These are phyloP conservation scores for Hassar affinis DNA, from an alignment of 2,113 vertebrate species.

Conservation along the genomic window DNA sequence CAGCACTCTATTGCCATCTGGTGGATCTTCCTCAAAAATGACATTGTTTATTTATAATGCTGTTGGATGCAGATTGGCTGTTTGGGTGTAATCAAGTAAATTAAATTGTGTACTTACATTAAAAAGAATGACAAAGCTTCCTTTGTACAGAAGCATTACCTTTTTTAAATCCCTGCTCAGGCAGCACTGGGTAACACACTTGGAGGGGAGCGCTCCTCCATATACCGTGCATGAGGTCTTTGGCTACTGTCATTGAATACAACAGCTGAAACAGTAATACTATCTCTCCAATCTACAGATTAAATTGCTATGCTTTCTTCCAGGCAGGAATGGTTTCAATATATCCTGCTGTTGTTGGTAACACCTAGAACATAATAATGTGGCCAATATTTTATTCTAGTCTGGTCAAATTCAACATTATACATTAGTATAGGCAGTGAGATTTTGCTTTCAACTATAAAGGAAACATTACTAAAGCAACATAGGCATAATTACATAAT, in stretches of 20 bases:
- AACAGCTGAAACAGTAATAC: not conserved
- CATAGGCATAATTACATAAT: too few relatives aligned
- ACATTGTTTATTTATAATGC: not conserved
- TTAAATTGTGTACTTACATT: not conserved
- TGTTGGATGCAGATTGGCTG: not conserved
- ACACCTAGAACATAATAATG: not conserved
- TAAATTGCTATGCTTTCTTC: not conserved
- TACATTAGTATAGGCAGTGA: not conserved
- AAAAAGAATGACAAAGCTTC: not conserved
- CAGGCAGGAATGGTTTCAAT: not conserved
- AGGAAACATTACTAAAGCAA: not conserved
- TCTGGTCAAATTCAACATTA: not conserved
- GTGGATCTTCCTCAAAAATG: not conserved
- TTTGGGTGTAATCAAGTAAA: not conserved
- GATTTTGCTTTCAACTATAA: not conserved
- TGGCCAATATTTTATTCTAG: not conserved
- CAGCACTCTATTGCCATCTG: slow-evolving; percentile 20
- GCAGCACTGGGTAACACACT: not conserved
- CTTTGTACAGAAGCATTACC: not conserved
- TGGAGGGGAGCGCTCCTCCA: not conserved
- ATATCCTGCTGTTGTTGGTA: not conserved
- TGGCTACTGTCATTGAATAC: not conserved
- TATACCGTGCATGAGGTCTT: not conserved
- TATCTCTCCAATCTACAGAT: not conserved
- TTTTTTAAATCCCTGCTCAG: not conserved